These are phyloP conservation scores for Notiomystis cincta DNA, from an alignment of 2,113 vertebrate genomes.

Conservation along the genomic window DNA sequence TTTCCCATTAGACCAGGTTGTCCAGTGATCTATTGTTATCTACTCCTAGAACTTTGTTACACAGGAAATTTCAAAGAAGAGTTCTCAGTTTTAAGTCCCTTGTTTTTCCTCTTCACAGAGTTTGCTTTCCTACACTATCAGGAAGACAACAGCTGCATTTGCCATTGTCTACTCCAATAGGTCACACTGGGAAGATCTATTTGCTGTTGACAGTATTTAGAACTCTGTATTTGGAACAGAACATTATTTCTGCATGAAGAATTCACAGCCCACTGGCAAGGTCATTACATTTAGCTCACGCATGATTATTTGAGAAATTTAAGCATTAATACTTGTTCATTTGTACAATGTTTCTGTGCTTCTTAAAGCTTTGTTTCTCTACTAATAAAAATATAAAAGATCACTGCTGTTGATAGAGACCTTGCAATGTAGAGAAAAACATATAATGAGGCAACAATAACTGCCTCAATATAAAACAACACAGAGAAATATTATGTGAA, in stretches of 20 bases:
- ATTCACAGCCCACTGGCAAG: constrained; percentile 36
- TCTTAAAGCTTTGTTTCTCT: not conserved
- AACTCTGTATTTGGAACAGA: not conserved
- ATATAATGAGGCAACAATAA: not conserved
- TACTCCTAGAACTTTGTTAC: not conserved
- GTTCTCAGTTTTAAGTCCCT: not conserved
- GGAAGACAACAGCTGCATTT: not conserved
- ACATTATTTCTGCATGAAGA: constrained; percentile 3
- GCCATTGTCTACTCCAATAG: not conserved
- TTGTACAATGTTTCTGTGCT: not conserved
- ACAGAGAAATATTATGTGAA: not conserved
- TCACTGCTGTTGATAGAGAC: not conserved
- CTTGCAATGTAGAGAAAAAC: not conserved
- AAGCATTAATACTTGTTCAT: not conserved
- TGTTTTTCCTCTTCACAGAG: not conserved
- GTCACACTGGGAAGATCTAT: not conserved
- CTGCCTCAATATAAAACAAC: not conserved
- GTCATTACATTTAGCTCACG: not conserved
- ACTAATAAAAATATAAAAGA: not conserved
- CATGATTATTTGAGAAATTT: not conserved
- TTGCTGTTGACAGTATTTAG: not conserved
- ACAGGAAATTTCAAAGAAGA: not conserved
- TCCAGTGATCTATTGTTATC: not conserved
- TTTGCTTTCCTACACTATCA: not conserved
- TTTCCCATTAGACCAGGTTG: not conserved